These are phyloP conservation scores for Callipepla squamata DNA, from an alignment of 2,113 vertebrate species.

Conservation along the genomic window DNA sequence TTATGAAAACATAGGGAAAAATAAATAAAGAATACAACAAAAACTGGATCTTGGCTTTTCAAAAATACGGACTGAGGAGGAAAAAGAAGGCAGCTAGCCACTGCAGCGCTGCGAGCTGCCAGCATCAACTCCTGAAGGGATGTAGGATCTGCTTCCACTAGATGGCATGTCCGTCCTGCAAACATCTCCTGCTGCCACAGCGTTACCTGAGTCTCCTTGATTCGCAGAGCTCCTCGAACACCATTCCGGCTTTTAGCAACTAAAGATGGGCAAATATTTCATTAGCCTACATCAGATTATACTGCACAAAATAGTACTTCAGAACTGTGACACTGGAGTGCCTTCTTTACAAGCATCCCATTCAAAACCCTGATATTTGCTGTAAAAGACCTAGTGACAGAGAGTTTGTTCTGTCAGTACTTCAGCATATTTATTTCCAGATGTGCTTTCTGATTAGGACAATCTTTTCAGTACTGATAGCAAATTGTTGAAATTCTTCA, in stretches of 20 bases:
- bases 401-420: not conserved
- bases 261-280: not conserved
- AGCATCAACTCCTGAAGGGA: not conserved
- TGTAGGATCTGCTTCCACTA: slow-evolving; percentile 35
- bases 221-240: not conserved
- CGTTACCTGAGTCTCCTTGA: not conserved
- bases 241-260: not conserved
- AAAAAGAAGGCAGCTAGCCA: too few relatives aligned
- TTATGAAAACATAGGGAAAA: too few relatives aligned
- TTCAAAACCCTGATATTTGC: not conserved
- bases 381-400: not conserved
- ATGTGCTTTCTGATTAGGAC: not conserved
- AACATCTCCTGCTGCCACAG: not conserved
- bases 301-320: not conserved
- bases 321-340: fast-evolving
- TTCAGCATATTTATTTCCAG: not conserved
- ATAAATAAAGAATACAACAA: not conserved
- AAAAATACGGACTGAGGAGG: too few relatives aligned
- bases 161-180: slow-evolving; percentile 62
- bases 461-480: not conserved
- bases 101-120: not conserved
- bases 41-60: fast-evolving
- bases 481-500: not conserved
- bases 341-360: not conserved
- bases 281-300: not conserved